Evolutionary conservation across 1,140 invertebrate genomes (phyloP).

Genomic region (Pogonomyrmex californicus): DNA sequence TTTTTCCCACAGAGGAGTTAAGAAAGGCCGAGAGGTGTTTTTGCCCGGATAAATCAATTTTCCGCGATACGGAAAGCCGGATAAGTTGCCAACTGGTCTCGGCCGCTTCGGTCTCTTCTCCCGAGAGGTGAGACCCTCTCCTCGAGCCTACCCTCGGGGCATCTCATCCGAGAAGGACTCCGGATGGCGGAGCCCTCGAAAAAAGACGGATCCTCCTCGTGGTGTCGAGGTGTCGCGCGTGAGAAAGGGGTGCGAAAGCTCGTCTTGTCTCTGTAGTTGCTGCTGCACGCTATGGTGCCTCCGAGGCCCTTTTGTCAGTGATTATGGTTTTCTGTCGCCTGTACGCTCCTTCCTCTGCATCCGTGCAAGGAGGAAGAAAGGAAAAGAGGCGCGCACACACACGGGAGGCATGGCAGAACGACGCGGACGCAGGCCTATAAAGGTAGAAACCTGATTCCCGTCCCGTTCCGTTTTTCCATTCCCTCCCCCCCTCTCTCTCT

Average conservation of each 20-base stretch:
- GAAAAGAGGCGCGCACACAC: slow-evolving; percentile 37
- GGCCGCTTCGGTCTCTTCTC: slow-evolving; percentile 10
- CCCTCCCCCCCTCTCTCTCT: slow-evolving; percentile 42
- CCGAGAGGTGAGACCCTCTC: slow-evolving; percentile 36
- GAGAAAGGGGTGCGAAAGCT: slow-evolving; percentile 76
- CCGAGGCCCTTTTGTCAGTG: slow-evolving; percentile 69
- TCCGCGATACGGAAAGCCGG: slow-evolving; percentile 32
- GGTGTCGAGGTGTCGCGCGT: slow-evolving; percentile 70
- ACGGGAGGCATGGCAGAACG: slow-evolving; percentile 39
- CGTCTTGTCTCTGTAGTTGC: slow-evolving; percentile 66
- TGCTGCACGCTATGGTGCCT: slow-evolving; percentile 65
- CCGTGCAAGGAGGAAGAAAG: slow-evolving; percentile 48
- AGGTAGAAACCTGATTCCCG: slow-evolving; percentile 66
- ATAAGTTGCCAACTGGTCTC: slow-evolving; percentile 43
- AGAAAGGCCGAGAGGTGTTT: slow-evolving; percentile 6
- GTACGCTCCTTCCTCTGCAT: slow-evolving; percentile 40
- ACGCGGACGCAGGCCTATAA: slow-evolving; percentile 45
- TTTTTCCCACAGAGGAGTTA: neutral
- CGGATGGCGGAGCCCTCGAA: slow-evolving; percentile 40
- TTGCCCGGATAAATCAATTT: slow-evolving; percentile 53
- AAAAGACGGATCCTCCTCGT: slow-evolving; percentile 58
- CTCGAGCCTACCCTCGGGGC: slow-evolving; percentile 24
- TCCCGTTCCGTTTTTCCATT: slow-evolving; percentile 74
- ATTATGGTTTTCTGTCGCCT: slow-evolving; percentile 75
- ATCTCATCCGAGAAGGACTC: slow-evolving; percentile 50